Conservation (phyloP, 2,888 invertebrate genomes). For the Pandemis cinnamomeana region DNA sequence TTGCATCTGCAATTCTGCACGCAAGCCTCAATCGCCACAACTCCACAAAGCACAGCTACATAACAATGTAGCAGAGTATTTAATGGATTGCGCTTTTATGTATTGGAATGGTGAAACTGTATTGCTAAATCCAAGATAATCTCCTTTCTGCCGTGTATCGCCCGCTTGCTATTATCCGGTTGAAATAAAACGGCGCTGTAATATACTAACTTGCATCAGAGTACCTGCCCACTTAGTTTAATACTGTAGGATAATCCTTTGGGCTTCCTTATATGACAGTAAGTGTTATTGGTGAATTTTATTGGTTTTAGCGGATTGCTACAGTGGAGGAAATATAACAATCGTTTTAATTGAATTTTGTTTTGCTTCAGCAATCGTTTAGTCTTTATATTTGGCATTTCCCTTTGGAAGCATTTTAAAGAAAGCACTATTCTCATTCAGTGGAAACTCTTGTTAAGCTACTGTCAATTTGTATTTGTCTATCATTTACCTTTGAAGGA, state of each 20-base stretch:
- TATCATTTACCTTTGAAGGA: no score
- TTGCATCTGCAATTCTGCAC: neutral
- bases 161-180: conserved; percentile 67
- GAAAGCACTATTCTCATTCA: no score
- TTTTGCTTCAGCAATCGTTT: neutral
- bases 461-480: no score
- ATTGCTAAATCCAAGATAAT: conserved; percentile 73
- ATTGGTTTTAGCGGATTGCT: conserved; percentile 2
- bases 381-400: neutral
- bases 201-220: conserved; percentile 67
- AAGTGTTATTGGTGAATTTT: conserved; percentile 20
- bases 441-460: no score
- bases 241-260: conserved; percentile 50
- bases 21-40: neutral
- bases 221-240: conserved; percentile 50
- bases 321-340: neutral
- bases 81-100: conserved; percentile 69
- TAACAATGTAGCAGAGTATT: conserved; percentile 49
- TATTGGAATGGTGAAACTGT: conserved; percentile 65
- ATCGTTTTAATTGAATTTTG: conserved; percentile 1
- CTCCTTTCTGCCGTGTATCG: conserved; percentile 64
- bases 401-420: no score
- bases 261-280: conserved; percentile 29
- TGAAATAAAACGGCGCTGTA: conserved; percentile 74
- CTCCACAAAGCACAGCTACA: conserved; percentile 26